Evolutionary conservation across 1,140 invertebrate species (phyloP).

Genomic region (Ditylenchus dipsaci): DNA sequence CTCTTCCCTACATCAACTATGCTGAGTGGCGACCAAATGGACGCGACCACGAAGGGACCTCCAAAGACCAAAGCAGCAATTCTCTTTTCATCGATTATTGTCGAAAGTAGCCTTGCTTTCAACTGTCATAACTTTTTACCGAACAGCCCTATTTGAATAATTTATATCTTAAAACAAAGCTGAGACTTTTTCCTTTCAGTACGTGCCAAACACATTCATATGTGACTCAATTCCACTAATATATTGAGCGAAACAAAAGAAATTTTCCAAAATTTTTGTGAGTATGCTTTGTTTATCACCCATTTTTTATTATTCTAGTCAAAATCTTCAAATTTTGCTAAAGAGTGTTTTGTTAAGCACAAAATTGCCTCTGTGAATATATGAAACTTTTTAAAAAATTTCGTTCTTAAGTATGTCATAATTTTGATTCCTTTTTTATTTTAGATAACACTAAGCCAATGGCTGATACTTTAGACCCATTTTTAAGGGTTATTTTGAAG

Average conservation of each 20-base stretch:
- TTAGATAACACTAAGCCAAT: neutral
- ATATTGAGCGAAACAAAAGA: neutral
- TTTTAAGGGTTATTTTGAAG: neutral
- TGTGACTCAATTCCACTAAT: neutral
- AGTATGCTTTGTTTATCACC: neutral
- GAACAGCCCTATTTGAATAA: neutral
- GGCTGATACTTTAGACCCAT: neutral
- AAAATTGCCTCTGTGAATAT: neutral
- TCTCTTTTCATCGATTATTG: neutral
- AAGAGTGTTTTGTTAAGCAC: neutral
- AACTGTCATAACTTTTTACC: neutral
- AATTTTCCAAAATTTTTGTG: neutral
- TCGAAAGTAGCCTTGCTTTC: neutral
- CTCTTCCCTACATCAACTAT: no score
- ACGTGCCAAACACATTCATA: neutral
- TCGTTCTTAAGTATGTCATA: neutral
- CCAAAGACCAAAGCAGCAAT: neutral
- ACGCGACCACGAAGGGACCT: conserved; percentile 5
- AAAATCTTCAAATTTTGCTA: neutral
- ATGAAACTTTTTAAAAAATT: neutral
- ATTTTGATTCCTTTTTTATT: neutral
- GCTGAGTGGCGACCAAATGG: neutral
- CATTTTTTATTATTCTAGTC: neutral
- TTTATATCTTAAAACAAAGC: neutral
- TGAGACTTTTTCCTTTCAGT: neutral